Percentiles rank a stretch among this genome's conserved stretches.
Conservation (phyloP, 2,797 vertebrate species). For the Malacoraja senta region DNA sequence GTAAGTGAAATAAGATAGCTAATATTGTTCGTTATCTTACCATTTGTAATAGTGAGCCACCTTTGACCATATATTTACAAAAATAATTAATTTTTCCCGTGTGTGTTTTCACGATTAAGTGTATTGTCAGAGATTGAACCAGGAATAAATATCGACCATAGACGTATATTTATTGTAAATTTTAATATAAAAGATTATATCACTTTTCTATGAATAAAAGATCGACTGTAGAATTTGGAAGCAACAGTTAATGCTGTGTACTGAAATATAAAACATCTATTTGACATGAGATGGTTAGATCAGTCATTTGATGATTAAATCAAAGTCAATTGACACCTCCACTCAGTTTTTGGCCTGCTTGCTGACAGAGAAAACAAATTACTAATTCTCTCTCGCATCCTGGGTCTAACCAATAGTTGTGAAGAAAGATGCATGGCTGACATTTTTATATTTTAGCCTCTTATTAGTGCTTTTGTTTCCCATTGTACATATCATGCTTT, state of each 20-base stretch:
- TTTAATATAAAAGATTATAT: background rate
- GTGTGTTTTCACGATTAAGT: background rate
- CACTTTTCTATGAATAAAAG: background rate
- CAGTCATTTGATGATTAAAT: background rate
- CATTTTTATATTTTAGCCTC: background rate
- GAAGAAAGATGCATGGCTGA: background rate
- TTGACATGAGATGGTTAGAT: background rate
- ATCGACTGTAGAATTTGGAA: background rate
- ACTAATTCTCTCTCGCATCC: background rate
- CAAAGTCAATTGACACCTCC: background rate
- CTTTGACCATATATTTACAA: background rate
- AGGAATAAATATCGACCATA: background rate
- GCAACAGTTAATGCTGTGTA: background rate
- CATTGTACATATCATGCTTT: constrained; percentile 9
- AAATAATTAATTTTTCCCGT: background rate
- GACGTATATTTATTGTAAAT: background rate
- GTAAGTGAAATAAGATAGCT: background rate
- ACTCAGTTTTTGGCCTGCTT: background rate
- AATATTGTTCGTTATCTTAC: background rate
- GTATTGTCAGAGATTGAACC: background rate
- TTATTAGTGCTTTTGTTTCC: background rate
- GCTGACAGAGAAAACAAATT: background rate
- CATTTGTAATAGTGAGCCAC: background rate
- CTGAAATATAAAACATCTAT: background rate
- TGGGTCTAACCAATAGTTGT: background rate